Evolutionary conservation across 2,888 invertebrate species (phyloP), one percentile per base, ranked within the genome.

Genomic region (Spialia ferax): DNA sequence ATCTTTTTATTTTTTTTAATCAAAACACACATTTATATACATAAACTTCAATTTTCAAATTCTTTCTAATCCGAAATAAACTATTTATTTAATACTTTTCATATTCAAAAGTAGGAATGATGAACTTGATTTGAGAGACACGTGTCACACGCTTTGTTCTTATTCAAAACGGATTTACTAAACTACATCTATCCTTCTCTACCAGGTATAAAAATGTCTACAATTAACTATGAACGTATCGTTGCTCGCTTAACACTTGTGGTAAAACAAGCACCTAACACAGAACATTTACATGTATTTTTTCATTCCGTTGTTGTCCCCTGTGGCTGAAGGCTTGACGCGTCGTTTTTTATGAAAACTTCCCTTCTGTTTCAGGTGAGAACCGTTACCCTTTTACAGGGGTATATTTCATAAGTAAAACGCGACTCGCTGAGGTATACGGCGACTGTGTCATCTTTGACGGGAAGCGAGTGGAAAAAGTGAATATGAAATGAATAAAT

Each of bases 281-380:
- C 42, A 20, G 45, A 52, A 67, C 77, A 84, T 84, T 81, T 77
- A 76, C 81, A 82, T 83, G 78, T 79, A 79, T 80, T 79, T 78
- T 74, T 67, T 67, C 67, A 67, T 67, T 45, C 67, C 61, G 22
- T 54, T 67, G 68, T 26, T 73, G 72, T 75, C 82, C 80, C 82
- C 67, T 68, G 79, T 67, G 81, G 76, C 75, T 75, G 71, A 74
- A 74, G 75, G 77, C 80, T 80, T 80, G 79, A 81, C 81, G 78
- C 71, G 66, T 73, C 72, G 60, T 73, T 81, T 81, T 84, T 84
- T 84, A 77, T 79, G 79, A 77, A 79, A 76, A 77, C 73, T 74
- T 71, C 73, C 75, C 75, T 77, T 84, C 86, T 89, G 87, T 91
- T 88, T 81, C 88, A 89, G 89, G 90, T 90, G 79, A 86, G 83